Conservation (phyloP, 2,113 vertebrate species). For the Elaphurus davidianus region DNA sequence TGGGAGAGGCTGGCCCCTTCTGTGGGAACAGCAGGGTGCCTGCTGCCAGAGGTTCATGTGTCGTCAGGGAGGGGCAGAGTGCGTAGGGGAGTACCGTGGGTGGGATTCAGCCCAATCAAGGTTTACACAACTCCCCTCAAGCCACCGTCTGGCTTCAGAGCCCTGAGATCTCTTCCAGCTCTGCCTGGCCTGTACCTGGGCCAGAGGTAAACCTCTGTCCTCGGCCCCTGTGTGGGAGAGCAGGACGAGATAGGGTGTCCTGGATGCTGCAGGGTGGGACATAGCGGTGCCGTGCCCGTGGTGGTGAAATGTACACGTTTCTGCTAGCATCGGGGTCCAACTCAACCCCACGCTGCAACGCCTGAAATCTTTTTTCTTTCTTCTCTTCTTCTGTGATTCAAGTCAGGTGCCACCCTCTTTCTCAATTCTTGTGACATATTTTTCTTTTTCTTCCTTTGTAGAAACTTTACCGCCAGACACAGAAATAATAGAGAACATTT, state of each 20-base stretch:
- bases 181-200: background rate
- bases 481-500: constrained; percentile 1
- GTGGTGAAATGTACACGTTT: background rate
- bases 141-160: background rate
- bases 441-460: background rate
- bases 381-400: background rate
- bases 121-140: background rate
- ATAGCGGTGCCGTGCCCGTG: rapidly evolving
- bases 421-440: background rate
- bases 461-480: background rate
- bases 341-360: background rate
- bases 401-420: background rate
- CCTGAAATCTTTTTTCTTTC: background rate
- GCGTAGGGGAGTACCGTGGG: background rate
- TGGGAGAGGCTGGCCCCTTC: background rate
- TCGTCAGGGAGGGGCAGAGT: background rate
- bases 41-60: background rate
- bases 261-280: background rate
- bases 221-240: background rate
- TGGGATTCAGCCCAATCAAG: background rate
- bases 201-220: background rate
- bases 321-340: background rate
- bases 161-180: background rate
- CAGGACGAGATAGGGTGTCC: background rate
- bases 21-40: background rate